Evolutionary conservation across 2,113 vertebrate species (phyloP), one percentile per base, ranked within the genome.

Genomic region (Microcebus murinus): DNA sequence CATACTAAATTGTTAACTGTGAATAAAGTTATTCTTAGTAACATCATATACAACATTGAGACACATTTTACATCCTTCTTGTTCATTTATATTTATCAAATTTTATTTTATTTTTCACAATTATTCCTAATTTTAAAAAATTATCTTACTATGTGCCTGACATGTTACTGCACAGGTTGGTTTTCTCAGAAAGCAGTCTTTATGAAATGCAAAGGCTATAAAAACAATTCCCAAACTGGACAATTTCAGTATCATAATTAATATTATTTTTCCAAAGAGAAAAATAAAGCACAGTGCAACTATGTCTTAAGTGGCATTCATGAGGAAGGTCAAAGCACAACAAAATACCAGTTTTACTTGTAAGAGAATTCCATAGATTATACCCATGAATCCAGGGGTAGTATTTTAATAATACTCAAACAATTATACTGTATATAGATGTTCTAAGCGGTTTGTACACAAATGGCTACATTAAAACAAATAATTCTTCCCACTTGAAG

Each of bases 71-170:
- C 2, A 2, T 29, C 21, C 6, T n/a, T 76, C 48, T 83, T 77
- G 39, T 21, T 96, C 45, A 82, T 84, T 87, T 77, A 57, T 6
- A 88, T 50, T 88, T 91, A 91, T 1, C 29, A 73, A 87, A 90
- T 0, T 52, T 71, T 63, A 70, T 61, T 82, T 87, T 6, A 25
- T 73, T 96, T 92, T 87, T 63, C 39, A 90, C 3, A 39, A 74
- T 50, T 65, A 52, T 71, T 74, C 25, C 34, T 84, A 90, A 31
- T 87, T 82, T 42, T 45, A 3, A 95, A 81, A 79, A 87, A 80
- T 25, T 67, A 57, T 79, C 18, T 74, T 92, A 39, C 10, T n/a
- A n/a, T 70, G 18, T 63, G 31, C 57, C 67, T 85, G 29, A 73
- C 25, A 74, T 61, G 6, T 95, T 79, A 86, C 15, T 27, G 79